Evolutionary conservation across 1,140 invertebrate genomes (phyloP), one percentile per base, ranked within the genome.

Genomic region (Trypoxylus dichotomus): DNA sequence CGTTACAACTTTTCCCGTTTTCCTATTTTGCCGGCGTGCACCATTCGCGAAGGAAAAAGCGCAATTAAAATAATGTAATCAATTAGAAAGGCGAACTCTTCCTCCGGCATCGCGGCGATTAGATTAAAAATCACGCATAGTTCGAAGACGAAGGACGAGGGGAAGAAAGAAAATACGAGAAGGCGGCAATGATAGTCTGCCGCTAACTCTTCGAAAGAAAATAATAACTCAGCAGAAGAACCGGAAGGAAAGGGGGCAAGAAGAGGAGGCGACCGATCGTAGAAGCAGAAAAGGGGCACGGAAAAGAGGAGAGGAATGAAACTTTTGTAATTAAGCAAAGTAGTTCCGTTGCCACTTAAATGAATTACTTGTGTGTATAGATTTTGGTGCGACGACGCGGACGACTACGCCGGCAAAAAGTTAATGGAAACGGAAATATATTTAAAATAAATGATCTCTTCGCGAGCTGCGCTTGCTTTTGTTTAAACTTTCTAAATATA

Each of bases 361-460:
- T 68, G 60, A 68, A 68, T 68, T 68, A 68, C 60, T 68, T 68
- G 60, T 68, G 60, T 68, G 60, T 68, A 68, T 68, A 68, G 60
- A 29, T 68, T 68, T 68, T 29, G 60, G 60, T 29, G 19, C 24
- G 60, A 19, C 47, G 47, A 54, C 47, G 15, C 0, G 32, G 32
- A 37, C 10, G 32, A 37, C 47, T 54, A 54, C 47, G 47, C 15
- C 13, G 27, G 60, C 60, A 68, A 68, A 68, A 68, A 68, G 60
- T 29, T 68, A 68, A 68, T 68, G 60, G 60, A 29, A 68, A 68
- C 27, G 24, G 27, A 68, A 68, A 68, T 68, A 68, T 68, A 68
- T 68, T 68, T 24, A 68, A 27, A 68, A 68, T 68, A 68, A 68
- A 27, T 29, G 60, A 68, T 68, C 47, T 54, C 47, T 54, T 54